A percentile compares a stretch with the other conserved stretches of the same genome.
phyloP scores from a whole-genome alignment of 2,797 vertebrate genomes.

The Delichon dasypus region DNA sequence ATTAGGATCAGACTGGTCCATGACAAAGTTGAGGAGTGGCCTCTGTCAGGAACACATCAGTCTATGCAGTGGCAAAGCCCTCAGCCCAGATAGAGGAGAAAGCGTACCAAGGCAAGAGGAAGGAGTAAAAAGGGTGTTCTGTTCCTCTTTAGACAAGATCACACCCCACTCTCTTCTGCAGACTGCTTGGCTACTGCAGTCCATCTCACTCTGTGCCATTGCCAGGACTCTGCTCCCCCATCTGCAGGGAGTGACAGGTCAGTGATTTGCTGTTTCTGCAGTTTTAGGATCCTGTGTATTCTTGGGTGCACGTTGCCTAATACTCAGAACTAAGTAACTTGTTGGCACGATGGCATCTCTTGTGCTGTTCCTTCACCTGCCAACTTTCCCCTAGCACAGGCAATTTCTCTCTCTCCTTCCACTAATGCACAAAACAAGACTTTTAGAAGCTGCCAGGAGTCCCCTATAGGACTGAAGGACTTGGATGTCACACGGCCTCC shows the following conservation, averaged over 20 bases:
- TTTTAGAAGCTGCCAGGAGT: conserved; percentile 37
- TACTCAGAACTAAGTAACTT: conserved; percentile 73
- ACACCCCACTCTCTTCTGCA: background rate
- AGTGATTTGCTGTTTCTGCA: conserved; percentile 59
- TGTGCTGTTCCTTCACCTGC: conserved; percentile 47
- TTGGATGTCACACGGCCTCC: conserved; percentile 34
- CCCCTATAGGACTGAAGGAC: conserved; percentile 17
- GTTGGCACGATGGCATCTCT: conserved; percentile 59
- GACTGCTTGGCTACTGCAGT: background rate
- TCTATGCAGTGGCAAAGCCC: background rate
- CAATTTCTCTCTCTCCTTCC: conserved; percentile 21
- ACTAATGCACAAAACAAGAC: conserved; percentile 17
- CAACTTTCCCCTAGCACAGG: conserved; percentile 41
- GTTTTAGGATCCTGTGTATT: conserved; percentile 58
- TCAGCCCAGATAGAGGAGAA: background rate
- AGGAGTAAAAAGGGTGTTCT: background rate
- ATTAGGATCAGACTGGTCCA: background rate
- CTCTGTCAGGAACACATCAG: background rate
- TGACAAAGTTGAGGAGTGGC: background rate
- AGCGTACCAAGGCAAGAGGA: background rate
- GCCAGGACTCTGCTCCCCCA: background rate
- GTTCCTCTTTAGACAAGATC: background rate
- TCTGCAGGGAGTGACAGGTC: conserved; percentile 3
- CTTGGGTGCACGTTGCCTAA: conserved; percentile 52
- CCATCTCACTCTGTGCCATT: background rate